Conservation (phyloP, 2,797 vertebrate genomes). For the Dallia pectoralis region DNA sequence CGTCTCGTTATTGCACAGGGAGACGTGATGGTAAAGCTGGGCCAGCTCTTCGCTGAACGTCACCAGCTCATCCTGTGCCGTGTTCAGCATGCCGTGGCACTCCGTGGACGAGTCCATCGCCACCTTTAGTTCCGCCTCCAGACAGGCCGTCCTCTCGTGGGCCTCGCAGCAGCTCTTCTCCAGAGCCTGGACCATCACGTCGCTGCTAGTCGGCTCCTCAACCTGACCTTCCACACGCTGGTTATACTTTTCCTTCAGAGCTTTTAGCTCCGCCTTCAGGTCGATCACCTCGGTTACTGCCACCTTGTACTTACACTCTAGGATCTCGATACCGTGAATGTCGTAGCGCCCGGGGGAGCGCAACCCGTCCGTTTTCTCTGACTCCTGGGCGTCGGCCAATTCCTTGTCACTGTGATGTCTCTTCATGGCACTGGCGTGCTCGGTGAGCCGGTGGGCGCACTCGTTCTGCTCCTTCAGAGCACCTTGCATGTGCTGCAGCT, state of each 20-base stretch:
- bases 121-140: conserved; percentile 88
- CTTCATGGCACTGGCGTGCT: conserved; percentile 83
- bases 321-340: conserved; percentile 89
- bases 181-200: conserved; percentile 80
- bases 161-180: conserved; percentile 83
- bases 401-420: conserved; percentile 85
- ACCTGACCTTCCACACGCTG: conserved; percentile 87
- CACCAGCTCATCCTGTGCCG: conserved; percentile 94
- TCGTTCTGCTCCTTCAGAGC: conserved; percentile 92
- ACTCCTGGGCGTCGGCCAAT: conserved; percentile 77
- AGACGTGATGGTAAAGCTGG: conserved; percentile 97
- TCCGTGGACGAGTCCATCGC: conserved; percentile 80
- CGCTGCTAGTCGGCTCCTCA: conserved; percentile 82
- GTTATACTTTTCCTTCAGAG: conserved; percentile 95
- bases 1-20: conserved; percentile 97
- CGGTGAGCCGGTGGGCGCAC: conserved; percentile 86
- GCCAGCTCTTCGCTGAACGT: conserved; percentile 97
- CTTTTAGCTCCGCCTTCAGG: conserved; percentile 96
- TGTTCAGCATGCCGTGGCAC: conserved; percentile 89
- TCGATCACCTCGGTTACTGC: conserved; percentile 97
- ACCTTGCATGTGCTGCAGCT: conserved; percentile 94
- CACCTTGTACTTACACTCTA: conserved; percentile 97
- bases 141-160: conserved; percentile 77
- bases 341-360: conserved; percentile 73
- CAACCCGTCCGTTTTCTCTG: conserved; percentile 79